These are phyloP conservation scores for Microcaecilia unicolor DNA, from an alignment of 2,797 vertebrate genomes.

Conservation along the genomic window DNA sequence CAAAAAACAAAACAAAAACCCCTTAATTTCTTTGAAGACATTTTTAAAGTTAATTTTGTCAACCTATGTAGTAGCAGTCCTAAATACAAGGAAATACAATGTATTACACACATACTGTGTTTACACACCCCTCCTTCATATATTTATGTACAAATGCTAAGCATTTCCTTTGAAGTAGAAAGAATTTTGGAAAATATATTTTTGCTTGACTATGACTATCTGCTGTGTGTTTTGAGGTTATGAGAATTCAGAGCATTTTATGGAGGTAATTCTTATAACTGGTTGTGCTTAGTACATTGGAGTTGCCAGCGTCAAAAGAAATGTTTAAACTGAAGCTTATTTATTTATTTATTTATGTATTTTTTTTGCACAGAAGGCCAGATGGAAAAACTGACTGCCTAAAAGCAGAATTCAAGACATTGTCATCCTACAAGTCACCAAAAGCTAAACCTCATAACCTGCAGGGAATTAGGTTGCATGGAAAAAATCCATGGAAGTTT, in stretches of 20 bases:
- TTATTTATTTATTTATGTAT: too few species aligned
- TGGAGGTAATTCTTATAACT: background rate
- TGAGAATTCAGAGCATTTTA: too few species aligned
- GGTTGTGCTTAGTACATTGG: background rate
- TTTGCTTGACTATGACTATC: background rate
- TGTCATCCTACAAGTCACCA: too few species aligned
- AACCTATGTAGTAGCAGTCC: too few species aligned
- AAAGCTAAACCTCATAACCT: slow-evolving; percentile 14
- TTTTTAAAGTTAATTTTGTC: too few species aligned
- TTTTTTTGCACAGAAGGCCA: slow-evolving; percentile 5
- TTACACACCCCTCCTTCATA: too few species aligned
- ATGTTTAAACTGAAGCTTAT: slow-evolving; percentile 11
- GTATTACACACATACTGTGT: too few species aligned
- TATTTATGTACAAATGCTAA: too few species aligned
- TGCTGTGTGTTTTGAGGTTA: too few species aligned
- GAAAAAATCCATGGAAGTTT: slow-evolving; percentile 11
- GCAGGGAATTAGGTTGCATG: slow-evolving; percentile 17
- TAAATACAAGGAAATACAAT: too few species aligned
- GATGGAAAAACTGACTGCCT: slow-evolving; percentile 15
- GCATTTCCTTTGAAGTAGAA: background rate
- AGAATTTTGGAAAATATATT: background rate
- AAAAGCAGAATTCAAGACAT: slow-evolving; percentile 21
- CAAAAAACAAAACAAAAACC: too few species aligned
- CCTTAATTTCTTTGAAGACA: too few species aligned
- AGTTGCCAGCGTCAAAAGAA: background rate